phyloP scores from a whole-genome alignment of 1,140 invertebrate species.

The Penaeus japonicus region DNA sequence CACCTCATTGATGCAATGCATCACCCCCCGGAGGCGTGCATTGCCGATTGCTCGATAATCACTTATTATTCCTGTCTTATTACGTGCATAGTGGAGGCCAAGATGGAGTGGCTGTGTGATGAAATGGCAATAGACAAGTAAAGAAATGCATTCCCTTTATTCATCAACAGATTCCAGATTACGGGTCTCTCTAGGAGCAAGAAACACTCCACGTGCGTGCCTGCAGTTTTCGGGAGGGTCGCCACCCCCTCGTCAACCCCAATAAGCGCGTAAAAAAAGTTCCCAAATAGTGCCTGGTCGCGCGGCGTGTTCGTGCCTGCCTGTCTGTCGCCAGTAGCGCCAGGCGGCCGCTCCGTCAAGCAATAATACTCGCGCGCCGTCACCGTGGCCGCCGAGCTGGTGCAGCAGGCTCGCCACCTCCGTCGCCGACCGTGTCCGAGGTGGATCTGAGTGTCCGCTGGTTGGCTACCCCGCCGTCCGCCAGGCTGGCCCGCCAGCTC shows the following conservation, averaged over 20 bases:
- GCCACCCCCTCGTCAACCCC: not conserved
- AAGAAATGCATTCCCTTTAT: slow-evolving; percentile 14
- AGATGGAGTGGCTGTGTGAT: not conserved
- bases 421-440: slow-evolving; percentile 31
- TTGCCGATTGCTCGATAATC: slow-evolving; percentile 51
- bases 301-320: slow-evolving; percentile 35
- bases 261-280: slow-evolving; percentile 38
- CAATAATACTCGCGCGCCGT: slow-evolving; percentile 37
- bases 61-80: not conserved
- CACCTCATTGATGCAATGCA: slow-evolving; percentile 50
- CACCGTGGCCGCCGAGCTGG: not conserved
- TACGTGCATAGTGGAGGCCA: not conserved
- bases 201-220: slow-evolving; percentile 2
- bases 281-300: slow-evolving; percentile 52
- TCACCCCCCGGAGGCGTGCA: slow-evolving; percentile 30
- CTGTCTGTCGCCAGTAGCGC: slow-evolving; percentile 38
- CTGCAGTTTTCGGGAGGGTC: not conserved
- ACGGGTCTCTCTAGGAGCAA: not conserved
- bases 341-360: slow-evolving; percentile 33
- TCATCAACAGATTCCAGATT: not conserved
- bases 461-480: not conserved
- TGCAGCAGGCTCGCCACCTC: not conserved
- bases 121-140: not conserved
- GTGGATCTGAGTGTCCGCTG: slow-evolving; percentile 20
- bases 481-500: not conserved